phyloP scores from a whole-genome alignment of 2,888 invertebrate genomes.

The Physocephala rufipes region DNA sequence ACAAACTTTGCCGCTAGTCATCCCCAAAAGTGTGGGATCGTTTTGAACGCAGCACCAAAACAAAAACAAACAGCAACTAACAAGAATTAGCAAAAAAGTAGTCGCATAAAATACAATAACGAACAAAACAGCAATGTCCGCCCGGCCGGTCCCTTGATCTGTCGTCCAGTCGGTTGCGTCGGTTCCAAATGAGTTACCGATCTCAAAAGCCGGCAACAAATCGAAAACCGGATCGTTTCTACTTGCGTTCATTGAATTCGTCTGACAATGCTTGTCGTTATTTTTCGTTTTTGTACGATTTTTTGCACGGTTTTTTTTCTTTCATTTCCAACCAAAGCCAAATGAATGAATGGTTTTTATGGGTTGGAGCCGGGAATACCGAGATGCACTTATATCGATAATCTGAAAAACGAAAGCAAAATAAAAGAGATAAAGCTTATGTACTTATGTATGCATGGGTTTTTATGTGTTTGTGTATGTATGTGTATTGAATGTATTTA shows the following conservation, averaged over 20 bases:
- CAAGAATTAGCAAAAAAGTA: neutral
- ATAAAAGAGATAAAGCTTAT: no score
- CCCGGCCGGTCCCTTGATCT: conserved; percentile 8
- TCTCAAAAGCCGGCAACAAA: conserved; percentile 37
- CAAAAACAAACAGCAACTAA: neutral
- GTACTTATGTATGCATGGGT: no score
- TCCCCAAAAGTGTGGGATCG: conserved; percentile 2
- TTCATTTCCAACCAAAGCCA: conserved; percentile 6
- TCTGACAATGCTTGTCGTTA: conserved; percentile 7
- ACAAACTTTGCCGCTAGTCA: conserved; percentile 6
- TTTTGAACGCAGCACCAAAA: conserved; percentile 7
- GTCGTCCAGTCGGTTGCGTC: neutral
- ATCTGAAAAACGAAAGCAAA: no score
- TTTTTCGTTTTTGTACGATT: conserved; percentile 12
- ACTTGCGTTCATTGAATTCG: conserved; percentile 33
- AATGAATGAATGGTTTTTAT: conserved; percentile 33
- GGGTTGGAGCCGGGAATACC: conserved; percentile 18
- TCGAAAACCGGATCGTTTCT: conserved; percentile 26
- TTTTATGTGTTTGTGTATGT: no score
- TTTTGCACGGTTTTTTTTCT: neutral
- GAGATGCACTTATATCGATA: conserved; percentile 4
- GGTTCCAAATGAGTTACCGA: conserved; percentile 28
- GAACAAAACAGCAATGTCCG: conserved; percentile 25
- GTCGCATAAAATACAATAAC: conserved; percentile 13
- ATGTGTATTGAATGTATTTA: no score